Conservation (phyloP, 2,113 vertebrate genomes). For the Fregetta grallaria region DNA sequence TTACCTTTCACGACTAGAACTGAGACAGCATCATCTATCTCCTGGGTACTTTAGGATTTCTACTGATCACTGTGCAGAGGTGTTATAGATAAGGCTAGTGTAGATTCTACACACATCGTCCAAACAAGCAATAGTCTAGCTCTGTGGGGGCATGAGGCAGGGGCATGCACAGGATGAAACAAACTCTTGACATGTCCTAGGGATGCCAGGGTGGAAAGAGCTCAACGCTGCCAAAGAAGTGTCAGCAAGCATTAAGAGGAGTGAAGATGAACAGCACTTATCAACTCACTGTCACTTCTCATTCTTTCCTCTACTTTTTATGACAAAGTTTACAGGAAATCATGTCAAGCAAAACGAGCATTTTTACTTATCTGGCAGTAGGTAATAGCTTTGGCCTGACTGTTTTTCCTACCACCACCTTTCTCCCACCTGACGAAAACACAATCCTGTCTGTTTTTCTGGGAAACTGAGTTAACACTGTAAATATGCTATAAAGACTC, state of each 20-base stretch:
- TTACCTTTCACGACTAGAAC: neutral
- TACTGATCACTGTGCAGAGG: neutral
- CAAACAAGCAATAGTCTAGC: neutral
- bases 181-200: neutral
- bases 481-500: neutral
- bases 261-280: neutral
- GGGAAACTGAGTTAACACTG: neutral
- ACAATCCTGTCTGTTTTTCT: neutral
- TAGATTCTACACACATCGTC: neutral
- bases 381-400: neutral
- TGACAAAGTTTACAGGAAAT: neutral
- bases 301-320: neutral
- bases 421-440: neutral
- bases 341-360: neutral
- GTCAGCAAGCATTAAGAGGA: neutral
- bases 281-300: neutral
- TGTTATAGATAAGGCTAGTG: neutral
- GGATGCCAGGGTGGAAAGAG: neutral
- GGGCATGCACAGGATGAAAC: neutral
- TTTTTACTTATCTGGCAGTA: neutral
- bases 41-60: too few species aligned
- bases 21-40: neutral
- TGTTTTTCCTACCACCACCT: neutral
- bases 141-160: neutral
- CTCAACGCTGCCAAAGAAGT: neutral